Conservation (phyloP, 2,113 vertebrate genomes). For the Melanocharis versteri region DNA sequence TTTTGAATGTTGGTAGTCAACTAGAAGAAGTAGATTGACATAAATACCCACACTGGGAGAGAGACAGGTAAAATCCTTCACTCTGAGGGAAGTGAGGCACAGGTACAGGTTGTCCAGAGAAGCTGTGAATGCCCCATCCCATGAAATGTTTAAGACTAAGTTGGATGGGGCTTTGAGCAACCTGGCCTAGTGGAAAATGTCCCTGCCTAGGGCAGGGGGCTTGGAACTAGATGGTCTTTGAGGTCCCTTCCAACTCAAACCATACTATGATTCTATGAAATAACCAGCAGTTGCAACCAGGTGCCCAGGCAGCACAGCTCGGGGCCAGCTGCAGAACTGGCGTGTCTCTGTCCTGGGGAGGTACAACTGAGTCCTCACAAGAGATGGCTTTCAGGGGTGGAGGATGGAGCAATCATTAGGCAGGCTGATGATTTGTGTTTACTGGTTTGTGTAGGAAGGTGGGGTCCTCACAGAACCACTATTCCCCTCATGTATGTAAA, state of each 20-base stretch:
- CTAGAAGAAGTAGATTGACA: neutral
- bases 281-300: neutral
- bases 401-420: neutral
- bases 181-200: neutral
- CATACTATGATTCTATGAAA: neutral
- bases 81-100: neutral
- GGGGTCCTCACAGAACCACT: neutral
- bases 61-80: neutral
- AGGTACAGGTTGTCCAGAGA: neutral
- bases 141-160: neutral
- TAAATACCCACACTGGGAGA: neutral
- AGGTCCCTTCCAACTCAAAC: neutral
- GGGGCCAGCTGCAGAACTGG: rapidly evolving
- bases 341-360: neutral
- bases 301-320: neutral
- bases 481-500: neutral
- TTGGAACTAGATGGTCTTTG: neutral
- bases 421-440: neutral
- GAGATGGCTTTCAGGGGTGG: neutral
- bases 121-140: neutral
- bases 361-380: rapidly evolving
- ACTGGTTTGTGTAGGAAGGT: neutral
- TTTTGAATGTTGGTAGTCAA: neutral
- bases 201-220: neutral
- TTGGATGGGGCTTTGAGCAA: neutral